phyloP scores from a whole-genome alignment of 2,888 invertebrate species.

The Teleiodes luculella region DNA sequence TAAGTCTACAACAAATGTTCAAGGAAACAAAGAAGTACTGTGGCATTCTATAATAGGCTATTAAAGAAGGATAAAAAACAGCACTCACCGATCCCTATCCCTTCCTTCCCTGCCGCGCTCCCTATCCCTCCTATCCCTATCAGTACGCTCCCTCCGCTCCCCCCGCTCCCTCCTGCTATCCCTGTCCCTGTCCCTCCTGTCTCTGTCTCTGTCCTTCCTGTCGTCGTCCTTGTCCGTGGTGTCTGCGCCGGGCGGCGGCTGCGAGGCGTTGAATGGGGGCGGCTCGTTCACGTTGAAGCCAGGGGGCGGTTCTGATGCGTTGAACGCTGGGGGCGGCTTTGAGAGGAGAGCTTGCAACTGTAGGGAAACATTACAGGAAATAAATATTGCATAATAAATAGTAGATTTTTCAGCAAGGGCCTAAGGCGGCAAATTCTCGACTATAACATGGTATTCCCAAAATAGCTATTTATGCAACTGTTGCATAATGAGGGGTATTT shows the following conservation, averaged over 20 bases:
- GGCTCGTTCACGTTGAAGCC: conserved; percentile 52
- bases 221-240: conserved; percentile 47
- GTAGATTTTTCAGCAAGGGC: too few relatives aligned
- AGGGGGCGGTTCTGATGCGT: conserved; percentile 63
- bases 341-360: conserved; percentile 77
- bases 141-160: conserved; percentile 1
- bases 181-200: conserved; percentile 25
- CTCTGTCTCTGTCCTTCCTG: conserved; percentile 34
- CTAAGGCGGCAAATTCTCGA: too few relatives aligned
- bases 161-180: conserved; percentile 23
- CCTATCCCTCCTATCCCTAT: conserved; percentile 14
- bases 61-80: background rate
- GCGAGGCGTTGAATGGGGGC: conserved; percentile 46
- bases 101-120: conserved; percentile 12
- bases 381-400: background rate
- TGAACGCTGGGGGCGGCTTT: conserved; percentile 72
- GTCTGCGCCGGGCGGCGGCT: conserved; percentile 44
- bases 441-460: too few relatives aligned
- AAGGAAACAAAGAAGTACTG: too few relatives aligned
- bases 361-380: background rate
- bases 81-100: conserved; percentile 26
- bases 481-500: too few relatives aligned
- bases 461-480: too few relatives aligned
- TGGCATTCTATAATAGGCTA: too few relatives aligned
- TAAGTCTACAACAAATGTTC: too few relatives aligned